A percentile compares a stretch with the other conserved stretches of the same genome.
Evolutionary conservation across 2,113 vertebrate species (phyloP).

Genomic region (Anguilla japonica): DNA sequence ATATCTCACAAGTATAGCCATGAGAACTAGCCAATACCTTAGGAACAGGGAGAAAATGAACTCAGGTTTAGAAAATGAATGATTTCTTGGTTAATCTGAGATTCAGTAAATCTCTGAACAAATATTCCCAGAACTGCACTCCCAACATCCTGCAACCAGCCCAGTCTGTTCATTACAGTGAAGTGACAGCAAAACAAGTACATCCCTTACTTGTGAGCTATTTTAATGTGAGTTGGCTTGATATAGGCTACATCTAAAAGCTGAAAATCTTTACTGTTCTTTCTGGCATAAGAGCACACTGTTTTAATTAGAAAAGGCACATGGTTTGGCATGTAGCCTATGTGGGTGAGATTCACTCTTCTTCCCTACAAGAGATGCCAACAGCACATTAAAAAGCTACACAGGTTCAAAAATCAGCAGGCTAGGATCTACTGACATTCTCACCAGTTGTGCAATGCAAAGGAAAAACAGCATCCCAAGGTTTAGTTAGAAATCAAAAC

Average conservation of each 20-base stretch:
- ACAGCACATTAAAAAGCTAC: background rate
- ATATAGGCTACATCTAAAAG: background rate
- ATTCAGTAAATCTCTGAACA: too few relatives aligned
- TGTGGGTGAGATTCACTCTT: background rate
- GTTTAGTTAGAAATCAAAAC: background rate
- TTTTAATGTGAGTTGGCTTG: background rate
- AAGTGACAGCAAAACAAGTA: background rate
- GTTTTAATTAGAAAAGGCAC: background rate
- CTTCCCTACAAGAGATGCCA: background rate
- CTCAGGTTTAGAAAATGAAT: background rate
- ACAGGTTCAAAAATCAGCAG: background rate
- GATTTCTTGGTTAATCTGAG: too few relatives aligned
- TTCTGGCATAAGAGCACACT: background rate
- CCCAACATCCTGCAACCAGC: background rate
- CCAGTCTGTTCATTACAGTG: background rate
- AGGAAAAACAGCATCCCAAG: background rate
- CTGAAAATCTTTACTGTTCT: background rate
- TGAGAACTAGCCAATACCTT: background rate
- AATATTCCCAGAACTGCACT: background rate
- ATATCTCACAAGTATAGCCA: background rate
- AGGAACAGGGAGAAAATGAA: background rate
- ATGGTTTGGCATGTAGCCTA: background rate
- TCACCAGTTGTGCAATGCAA: background rate
- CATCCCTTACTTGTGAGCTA: background rate
- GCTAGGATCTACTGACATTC: background rate